phyloP scores from a whole-genome alignment of 2,888 invertebrate genomes.

The Tromatobia lineatoria region DNA sequence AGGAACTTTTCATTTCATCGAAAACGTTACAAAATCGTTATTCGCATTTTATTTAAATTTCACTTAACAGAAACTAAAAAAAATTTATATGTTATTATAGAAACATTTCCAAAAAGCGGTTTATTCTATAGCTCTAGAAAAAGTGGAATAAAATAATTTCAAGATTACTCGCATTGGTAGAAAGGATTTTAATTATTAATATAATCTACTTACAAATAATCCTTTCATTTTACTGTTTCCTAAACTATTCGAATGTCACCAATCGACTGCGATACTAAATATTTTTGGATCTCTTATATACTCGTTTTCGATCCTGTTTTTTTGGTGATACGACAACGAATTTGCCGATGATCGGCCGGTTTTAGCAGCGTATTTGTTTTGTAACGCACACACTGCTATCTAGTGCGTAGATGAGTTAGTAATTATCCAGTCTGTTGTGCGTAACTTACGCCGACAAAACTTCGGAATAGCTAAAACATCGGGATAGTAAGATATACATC shows the following conservation, averaged over 20 bases:
- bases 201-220: slow-evolving; percentile 48
- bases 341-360: slow-evolving; percentile 16
- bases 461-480: background rate
- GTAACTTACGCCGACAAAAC: background rate
- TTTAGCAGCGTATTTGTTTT: background rate
- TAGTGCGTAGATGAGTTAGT: slow-evolving; percentile 5
- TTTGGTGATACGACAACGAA: slow-evolving; percentile 16
- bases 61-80: too few species aligned
- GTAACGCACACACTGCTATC: background rate
- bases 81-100: too few species aligned
- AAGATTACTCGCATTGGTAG: too few species aligned
- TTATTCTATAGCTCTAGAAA: too few species aligned
- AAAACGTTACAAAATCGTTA: too few species aligned
- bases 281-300: slow-evolving; percentile 55
- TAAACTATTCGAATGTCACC: background rate
- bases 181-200: background rate
- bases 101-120: too few species aligned
- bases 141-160: too few species aligned
- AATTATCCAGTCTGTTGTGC: slow-evolving; percentile 12
- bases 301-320: background rate
- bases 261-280: slow-evolving; percentile 11
- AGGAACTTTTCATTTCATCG: too few species aligned
- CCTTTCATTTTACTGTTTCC: slow-evolving; percentile 35
- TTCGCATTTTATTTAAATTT: too few species aligned
- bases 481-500: background rate